Evolutionary conservation across 2,113 vertebrate genomes (phyloP).

Genomic region (Zeus faber): DNA sequence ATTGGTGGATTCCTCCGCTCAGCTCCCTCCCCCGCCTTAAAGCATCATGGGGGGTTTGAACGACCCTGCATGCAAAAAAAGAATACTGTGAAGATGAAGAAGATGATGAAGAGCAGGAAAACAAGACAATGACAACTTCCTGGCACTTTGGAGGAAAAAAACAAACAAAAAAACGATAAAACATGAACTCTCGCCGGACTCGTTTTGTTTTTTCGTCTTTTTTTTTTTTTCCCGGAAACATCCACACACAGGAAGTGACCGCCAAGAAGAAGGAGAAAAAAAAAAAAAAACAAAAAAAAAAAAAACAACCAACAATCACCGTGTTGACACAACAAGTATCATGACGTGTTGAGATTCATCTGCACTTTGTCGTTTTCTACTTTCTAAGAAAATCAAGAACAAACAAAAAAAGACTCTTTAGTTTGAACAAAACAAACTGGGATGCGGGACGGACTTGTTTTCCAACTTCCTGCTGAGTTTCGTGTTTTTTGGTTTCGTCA

Average conservation of each 20-base stretch:
- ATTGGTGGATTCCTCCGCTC: constrained; percentile 77
- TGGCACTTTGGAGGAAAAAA: constrained; percentile 69
- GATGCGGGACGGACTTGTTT: constrained; percentile 29
- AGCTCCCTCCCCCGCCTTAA: constrained; percentile 96
- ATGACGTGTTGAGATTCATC: constrained; percentile 53
- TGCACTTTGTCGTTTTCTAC: constrained; percentile 69
- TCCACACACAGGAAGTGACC: constrained; percentile 27
- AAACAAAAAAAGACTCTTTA: constrained; percentile 58
- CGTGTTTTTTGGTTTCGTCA: not conserved
- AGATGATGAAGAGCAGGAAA: constrained; percentile 30
- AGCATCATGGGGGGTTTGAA: constrained; percentile 90
- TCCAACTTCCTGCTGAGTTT: constrained; percentile 49
- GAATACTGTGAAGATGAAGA: constrained; percentile 93
- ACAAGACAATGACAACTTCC: constrained; percentile 46
- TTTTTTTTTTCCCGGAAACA: constrained; percentile 61
- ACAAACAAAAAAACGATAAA: too few species aligned
- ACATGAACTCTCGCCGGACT: constrained; percentile 55
- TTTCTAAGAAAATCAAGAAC: constrained; percentile 32
- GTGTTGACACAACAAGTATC: too few species aligned
- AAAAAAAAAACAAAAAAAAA: too few species aligned
- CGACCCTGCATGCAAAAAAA: constrained; percentile 84
- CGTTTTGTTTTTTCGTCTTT: too few species aligned
- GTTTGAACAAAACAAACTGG: constrained; percentile 26
- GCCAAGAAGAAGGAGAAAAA: constrained; percentile 25
- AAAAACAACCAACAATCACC: too few species aligned